Conservation (phyloP, 53 echinoderm and acorn worm genomes). For the Echinometra lucunter region DNA sequence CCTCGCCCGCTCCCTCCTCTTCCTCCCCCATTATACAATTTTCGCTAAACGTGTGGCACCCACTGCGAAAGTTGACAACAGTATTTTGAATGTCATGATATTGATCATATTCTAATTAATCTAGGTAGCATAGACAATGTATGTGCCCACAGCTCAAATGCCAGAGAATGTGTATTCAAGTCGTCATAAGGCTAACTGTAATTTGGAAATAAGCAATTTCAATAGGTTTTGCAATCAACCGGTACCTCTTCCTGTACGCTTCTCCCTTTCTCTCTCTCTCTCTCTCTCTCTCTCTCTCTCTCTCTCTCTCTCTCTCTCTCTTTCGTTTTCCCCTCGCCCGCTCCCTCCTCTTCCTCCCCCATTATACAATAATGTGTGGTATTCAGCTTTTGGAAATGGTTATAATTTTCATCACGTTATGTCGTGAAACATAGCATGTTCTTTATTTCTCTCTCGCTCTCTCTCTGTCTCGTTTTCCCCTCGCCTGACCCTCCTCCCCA, state of each 20-base stretch:
- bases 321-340: too few relatives aligned
- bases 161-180: too few relatives aligned
- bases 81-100: not conserved
- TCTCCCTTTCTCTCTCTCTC: not conserved
- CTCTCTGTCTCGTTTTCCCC: too few relatives aligned
- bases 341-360: too few relatives aligned
- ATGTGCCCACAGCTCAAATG: not conserved
- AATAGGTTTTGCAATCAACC: not conserved
- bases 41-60: not conserved
- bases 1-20: too few relatives aligned
- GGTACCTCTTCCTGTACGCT: not conserved
- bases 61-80: not conserved
- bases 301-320: too few relatives aligned
- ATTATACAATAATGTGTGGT: not conserved
- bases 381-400: not conserved
- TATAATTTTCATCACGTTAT: too few relatives aligned
- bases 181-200: not conserved
- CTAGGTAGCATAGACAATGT: not conserved
- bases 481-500: too few relatives aligned
- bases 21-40: too few relatives aligned
- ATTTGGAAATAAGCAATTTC: not conserved
- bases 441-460: not conserved
- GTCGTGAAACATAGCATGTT: not conserved
- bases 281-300: not conserved
- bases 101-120: not conserved